These are phyloP conservation scores for Ypsolopha sequella DNA, from an alignment of 2,888 invertebrate species.

Conservation along the genomic window DNA sequence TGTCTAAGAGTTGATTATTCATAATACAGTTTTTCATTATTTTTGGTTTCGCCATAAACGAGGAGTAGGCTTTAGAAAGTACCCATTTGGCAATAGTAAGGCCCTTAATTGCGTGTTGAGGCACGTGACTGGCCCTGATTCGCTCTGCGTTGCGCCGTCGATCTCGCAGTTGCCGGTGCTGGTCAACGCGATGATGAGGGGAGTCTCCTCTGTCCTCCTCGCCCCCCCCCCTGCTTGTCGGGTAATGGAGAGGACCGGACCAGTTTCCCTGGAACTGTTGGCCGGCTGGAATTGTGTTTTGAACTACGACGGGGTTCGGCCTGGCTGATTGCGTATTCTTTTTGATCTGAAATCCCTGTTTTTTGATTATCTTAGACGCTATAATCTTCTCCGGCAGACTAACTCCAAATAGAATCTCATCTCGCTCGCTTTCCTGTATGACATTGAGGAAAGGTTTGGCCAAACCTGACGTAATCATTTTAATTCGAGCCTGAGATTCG, in stretches of 20 bases:
- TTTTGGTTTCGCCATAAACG: too few species aligned
- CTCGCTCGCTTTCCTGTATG: too few species aligned
- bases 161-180: neutral
- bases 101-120: neutral
- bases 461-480: neutral
- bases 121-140: neutral
- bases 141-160: neutral
- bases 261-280: conserved; percentile 3
- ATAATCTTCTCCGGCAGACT: neutral
- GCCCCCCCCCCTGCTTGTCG: neutral
- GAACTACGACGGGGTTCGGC: neutral
- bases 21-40: too few species aligned
- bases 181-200: neutral
- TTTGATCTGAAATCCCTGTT: conserved; percentile 1
- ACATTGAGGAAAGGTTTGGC: neutral
- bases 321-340: neutral
- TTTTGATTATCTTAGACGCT: neutral
- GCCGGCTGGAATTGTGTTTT: neutral
- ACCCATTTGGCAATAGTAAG: too few species aligned
- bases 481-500: neutral
- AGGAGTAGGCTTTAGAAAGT: too few species aligned
- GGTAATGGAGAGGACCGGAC: neutral
- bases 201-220: neutral
- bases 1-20: too few species aligned
- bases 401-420: conserved; percentile 1